phyloP scores from a whole-genome alignment of 2,797 vertebrate species.

The Botia kubotai region DNA sequence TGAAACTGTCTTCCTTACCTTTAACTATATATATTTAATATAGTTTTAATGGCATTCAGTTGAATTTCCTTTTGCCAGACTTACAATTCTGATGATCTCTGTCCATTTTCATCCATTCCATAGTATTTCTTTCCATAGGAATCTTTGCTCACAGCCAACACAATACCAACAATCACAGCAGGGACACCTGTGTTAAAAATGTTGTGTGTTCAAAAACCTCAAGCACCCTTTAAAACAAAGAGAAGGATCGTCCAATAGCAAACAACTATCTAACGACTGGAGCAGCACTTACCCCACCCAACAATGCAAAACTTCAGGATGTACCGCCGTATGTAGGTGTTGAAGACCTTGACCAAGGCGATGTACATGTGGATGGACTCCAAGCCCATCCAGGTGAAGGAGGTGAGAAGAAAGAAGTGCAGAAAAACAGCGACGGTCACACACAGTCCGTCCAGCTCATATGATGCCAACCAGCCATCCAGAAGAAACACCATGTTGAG shows the following conservation, averaged over 20 bases:
- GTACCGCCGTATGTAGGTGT: constrained; percentile 95
- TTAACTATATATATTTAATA: too few species aligned
- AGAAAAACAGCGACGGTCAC: constrained; percentile 83
- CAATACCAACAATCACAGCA: constrained; percentile 81
- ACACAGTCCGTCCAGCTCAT: constrained; percentile 81
- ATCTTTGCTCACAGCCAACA: constrained; percentile 81
- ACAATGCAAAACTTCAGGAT: constrained; percentile 97
- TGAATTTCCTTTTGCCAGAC: constrained; percentile 64
- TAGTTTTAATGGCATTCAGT: not conserved
- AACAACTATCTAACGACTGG: too few species aligned
- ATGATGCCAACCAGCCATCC: constrained; percentile 90
- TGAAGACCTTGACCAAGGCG: constrained; percentile 97
- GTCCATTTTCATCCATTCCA: constrained; percentile 66
- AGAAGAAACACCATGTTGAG: constrained; percentile 92
- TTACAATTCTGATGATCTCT: constrained; percentile 87
- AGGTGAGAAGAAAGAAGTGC: constrained; percentile 94
- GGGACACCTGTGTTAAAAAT: constrained; percentile 88
- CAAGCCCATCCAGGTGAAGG: constrained; percentile 98
- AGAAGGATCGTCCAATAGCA: too few species aligned
- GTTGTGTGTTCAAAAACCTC: not conserved
- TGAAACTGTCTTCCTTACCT: too few species aligned
- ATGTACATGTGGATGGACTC: constrained; percentile 99
- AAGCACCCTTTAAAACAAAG: too few species aligned
- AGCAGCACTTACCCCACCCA: constrained; percentile 89
- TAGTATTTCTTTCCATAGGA: constrained; percentile 83